Conservation (phyloP, 2,888 invertebrate genomes). For the Caprella mutica region DNA sequence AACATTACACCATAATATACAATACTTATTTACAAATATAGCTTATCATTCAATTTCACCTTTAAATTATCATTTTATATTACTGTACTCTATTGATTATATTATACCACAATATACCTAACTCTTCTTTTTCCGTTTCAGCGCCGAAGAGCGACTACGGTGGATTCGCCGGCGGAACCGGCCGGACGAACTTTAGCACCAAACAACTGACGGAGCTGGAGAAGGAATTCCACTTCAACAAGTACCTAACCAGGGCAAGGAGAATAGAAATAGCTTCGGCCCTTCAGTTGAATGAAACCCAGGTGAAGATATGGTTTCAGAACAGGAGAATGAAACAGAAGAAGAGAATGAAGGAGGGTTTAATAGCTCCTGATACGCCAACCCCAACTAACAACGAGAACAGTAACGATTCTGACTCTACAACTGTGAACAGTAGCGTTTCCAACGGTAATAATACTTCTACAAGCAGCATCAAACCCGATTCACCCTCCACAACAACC, state of each 20-base stretch:
- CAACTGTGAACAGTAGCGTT: constrained; percentile 18
- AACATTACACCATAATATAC: no score
- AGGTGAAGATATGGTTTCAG: constrained; percentile 98
- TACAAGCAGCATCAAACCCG: constrained; percentile 2
- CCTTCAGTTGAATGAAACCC: constrained; percentile 90
- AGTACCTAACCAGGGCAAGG: constrained; percentile 90
- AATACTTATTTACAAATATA: neutral
- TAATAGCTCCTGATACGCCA: constrained; percentile 54
- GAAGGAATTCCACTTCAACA: constrained; percentile 98
- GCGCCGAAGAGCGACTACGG: constrained; percentile 37
- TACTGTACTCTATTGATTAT: neutral
- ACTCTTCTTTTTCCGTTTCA: constrained; percentile 29
- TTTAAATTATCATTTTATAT: neutral
- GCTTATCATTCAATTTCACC: neutral
- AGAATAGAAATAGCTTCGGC: constrained; percentile 96
- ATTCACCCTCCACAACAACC: constrained; percentile 10
- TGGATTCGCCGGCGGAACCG: constrained; percentile 51
- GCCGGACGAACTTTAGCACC: constrained; percentile 97
- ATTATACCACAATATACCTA: no score
- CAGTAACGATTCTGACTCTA: constrained; percentile 32
- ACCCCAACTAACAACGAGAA: constrained; percentile 35
- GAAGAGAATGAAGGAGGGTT: constrained; percentile 87
- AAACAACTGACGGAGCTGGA: constrained; percentile 98
- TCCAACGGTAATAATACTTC: neutral
- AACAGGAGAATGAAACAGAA: constrained; percentile 97